Evolutionary conservation across 2,113 vertebrate species (phyloP).

Genomic region (Macrotis lagotis): DNA sequence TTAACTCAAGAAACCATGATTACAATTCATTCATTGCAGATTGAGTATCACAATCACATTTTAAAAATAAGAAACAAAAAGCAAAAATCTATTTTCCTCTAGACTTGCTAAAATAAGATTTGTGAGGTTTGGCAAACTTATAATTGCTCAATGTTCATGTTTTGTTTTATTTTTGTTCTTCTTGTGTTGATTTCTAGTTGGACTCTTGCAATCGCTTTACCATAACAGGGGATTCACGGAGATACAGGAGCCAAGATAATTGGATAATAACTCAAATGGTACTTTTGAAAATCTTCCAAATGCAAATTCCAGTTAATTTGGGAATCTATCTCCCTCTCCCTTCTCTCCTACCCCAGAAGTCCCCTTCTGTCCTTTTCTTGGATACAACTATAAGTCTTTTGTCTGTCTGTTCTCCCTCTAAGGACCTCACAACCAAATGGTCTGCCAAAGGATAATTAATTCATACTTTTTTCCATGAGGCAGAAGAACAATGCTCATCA

Average conservation of each 20-base stretch:
- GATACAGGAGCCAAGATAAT: background rate
- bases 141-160: background rate
- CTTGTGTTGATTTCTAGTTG: background rate
- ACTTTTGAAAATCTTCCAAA: background rate
- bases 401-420: background rate
- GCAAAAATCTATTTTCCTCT: background rate
- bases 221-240: background rate
- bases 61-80: background rate
- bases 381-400: background rate
- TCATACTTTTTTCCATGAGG: background rate
- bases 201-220: background rate
- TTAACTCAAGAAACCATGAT: background rate
- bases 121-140: background rate
- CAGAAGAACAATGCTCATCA: background rate
- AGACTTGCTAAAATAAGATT: background rate
- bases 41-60: background rate
- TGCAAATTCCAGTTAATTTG: background rate
- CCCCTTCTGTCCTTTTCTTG: background rate
- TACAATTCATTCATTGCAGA: background rate
- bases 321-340: background rate
- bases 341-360: background rate
- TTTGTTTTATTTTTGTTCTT: background rate
- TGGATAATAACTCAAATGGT: background rate
- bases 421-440: background rate
- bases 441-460: background rate